These are phyloP conservation scores for Rattus norvegicus DNA, from an alignment of 2,113 vertebrate species.

Conservation along the genomic window GRCr8 NC_086032.1:3464501-3465000, in stretches of 20 bases:
- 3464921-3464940: background rate
- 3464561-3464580: background rate
- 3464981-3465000: background rate
- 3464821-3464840: background rate
- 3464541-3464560: slow-evolving; percentile 24
- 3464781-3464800: background rate
- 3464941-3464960: background rate
- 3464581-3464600: background rate
- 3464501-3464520: slow-evolving; percentile 28
- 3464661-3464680: background rate
- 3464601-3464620: background rate
- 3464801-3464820: background rate
- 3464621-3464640: background rate
- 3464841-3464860: background rate
- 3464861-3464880: background rate
- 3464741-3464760: background rate
- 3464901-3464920: background rate
- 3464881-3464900: background rate
- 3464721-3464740: background rate
- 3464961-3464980: background rate
- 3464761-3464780: background rate
- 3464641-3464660: background rate
- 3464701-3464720: background rate
- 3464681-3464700: background rate
- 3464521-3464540: background rate